These are phyloP conservation scores for Heteropelma amictum DNA, from an alignment of 2,888 invertebrate species.

Conservation along the genomic window DNA sequence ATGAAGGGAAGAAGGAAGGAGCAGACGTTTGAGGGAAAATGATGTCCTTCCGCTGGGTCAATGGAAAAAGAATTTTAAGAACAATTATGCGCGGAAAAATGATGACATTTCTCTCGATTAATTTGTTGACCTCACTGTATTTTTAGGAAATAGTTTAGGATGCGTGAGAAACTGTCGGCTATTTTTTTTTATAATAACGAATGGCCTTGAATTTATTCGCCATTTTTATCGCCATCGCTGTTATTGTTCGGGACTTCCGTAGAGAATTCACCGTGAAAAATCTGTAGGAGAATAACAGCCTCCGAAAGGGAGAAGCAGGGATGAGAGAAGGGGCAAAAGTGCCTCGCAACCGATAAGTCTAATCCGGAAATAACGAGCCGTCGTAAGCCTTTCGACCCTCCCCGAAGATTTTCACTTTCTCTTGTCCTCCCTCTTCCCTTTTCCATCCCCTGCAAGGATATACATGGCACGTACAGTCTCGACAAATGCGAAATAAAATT, in stretches of 20 bases:
- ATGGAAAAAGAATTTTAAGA: neutral
- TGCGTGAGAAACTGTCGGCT: neutral
- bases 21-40: too few relatives aligned
- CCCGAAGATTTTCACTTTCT: slow-evolving; percentile 52
- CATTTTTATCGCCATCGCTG: neutral
- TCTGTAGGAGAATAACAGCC: slow-evolving; percentile 15
- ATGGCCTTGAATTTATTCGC: neutral
- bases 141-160: too few relatives aligned
- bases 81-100: neutral
- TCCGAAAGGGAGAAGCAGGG: too few relatives aligned
- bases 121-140: too few relatives aligned
- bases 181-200: neutral
- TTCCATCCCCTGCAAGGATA: neutral
- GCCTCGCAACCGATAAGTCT: slow-evolving; percentile 58
- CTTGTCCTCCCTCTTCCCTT: neutral
- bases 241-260: slow-evolving; percentile 26
- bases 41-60: too few relatives aligned
- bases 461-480: neutral
- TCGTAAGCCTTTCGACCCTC: slow-evolving; percentile 59
- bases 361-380: slow-evolving; percentile 63
- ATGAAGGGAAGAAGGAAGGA: too few relatives aligned
- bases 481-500: too few relatives aligned
- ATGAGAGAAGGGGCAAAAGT: slow-evolving; percentile 52
- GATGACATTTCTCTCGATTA: neutral
- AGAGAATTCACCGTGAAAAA: slow-evolving; percentile 11